Percentiles rank a stretch among this genome's conserved stretches.
These are phyloP conservation scores for Falco columbarius DNA, from an alignment of 2,797 vertebrate species.

Conservation along the genomic window DNA sequence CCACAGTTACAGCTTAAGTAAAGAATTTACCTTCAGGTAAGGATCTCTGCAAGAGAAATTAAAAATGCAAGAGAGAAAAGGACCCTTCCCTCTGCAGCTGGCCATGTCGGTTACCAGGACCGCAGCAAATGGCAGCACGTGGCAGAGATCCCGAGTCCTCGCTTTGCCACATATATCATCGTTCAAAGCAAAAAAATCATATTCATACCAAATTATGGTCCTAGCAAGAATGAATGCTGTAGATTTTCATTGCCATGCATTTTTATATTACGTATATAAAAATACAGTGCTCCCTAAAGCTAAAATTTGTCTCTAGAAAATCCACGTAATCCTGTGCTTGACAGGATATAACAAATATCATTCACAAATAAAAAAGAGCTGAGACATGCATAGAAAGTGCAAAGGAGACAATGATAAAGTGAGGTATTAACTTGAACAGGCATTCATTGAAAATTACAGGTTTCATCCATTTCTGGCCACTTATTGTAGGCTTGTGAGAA, in stretches of 20 bases:
- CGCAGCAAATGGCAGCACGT: neutral
- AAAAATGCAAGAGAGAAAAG: neutral
- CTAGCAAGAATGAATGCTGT: neutral
- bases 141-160: neutral
- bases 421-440: neutral
- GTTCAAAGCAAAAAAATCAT: neutral
- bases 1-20: neutral
- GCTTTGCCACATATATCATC: neutral
- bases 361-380: neutral
- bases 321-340: neutral
- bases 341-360: neutral
- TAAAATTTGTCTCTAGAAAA: slow-evolving; percentile 10
- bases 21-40: neutral
- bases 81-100: neutral
- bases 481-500: neutral
- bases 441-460: neutral
- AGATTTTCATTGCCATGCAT: neutral
- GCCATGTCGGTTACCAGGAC: neutral
- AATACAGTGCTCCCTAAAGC: neutral
- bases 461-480: neutral
- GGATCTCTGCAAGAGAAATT: neutral
- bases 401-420: neutral
- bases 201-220: neutral
- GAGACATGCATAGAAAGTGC: neutral
- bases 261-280: neutral